Base-by-base conservation (phyloP, 2,797 vertebrate genomes). In the Spinibarbus caldwelli region DNA sequence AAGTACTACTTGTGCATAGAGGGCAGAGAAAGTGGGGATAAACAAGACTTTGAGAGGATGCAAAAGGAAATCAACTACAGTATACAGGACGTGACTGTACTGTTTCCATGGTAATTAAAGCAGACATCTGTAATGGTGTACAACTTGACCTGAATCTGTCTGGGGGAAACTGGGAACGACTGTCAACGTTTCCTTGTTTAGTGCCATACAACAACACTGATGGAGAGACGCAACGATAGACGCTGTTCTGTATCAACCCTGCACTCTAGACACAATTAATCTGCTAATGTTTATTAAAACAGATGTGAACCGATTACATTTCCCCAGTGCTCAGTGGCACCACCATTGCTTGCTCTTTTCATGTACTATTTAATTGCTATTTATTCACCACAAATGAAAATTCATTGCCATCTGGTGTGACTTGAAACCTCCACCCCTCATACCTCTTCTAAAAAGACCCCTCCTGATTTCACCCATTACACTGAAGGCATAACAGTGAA, bases 321-420 rank as follows among this genome's bases (percentile, higher is more conserved):
- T 59, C 19, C 47, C 21, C 15, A 49, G 78, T 82, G 71, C 83
- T 85, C 73, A 78, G 26, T 78, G 21, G 29, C 31, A 17, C 59
- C 83, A 57, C 79, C 79, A 77, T 57, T 72, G 38, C 79, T 57
- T 85, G 68, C 11, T 49, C 15, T 36, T 78, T 71, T 41, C 47
- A 82, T 82, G 66, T 78, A 82, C 49, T 34, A 8, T 34, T 19
- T 19, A 78, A 79, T 66, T 36, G 54, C 31, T 64, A 76, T 84
- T 70, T 52, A 76, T 84, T 80, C n/a, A 68, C 34, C 7, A 66
- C 5, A 59, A 75, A 86, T 83, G 14, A 64, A 75, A 70, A 79
- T 83, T 19, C 52, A 79, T 67, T 31, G 38, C 78, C 81, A 86
- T 85, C 80, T 86, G 81, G 41, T 38, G 62, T 70, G 41, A 85